Evolutionary conservation across 2,113 vertebrate species (phyloP).

Genomic region (Acrocephalus kingi): DNA sequence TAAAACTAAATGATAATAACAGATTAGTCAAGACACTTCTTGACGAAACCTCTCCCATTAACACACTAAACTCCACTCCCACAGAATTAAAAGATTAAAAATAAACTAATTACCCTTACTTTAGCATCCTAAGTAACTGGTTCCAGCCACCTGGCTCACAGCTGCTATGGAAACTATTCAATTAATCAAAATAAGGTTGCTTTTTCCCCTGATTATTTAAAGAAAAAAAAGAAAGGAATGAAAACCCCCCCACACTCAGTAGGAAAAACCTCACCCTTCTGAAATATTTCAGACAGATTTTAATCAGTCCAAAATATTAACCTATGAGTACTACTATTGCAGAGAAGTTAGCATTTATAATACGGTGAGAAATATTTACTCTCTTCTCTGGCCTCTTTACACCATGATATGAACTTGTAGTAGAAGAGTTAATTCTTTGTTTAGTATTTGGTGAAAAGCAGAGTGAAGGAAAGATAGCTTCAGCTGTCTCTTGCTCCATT

Average conservation of each 20-base stretch:
- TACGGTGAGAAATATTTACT: background rate
- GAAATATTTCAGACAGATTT: conserved; percentile 1
- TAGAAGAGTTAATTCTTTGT: background rate
- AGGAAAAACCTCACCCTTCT: background rate
- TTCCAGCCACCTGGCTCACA: conserved; percentile 63
- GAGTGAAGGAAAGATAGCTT: background rate
- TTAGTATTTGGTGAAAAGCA: background rate
- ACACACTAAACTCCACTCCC: conserved; percentile 39
- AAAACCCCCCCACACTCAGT: background rate
- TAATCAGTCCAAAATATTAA: background rate
- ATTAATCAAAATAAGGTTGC: conserved; percentile 58
- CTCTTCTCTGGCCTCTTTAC: background rate
- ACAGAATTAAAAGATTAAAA: conserved; percentile 65
- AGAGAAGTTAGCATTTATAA: background rate
- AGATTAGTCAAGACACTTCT: conserved; percentile 49
- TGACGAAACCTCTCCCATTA: conserved; percentile 39
- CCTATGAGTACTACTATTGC: background rate
- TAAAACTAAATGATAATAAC: conserved; percentile 58
- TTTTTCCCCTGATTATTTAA: conserved; percentile 11
- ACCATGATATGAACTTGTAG: background rate
- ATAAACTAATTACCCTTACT: conserved; percentile 68
- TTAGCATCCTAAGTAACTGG: conserved; percentile 32
- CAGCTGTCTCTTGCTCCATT: background rate
- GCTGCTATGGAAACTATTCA: conserved; percentile 63
- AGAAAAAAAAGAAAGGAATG: background rate